phyloP scores from a whole-genome alignment of 2,797 vertebrate species.

The Pteropus rufus region DNA sequence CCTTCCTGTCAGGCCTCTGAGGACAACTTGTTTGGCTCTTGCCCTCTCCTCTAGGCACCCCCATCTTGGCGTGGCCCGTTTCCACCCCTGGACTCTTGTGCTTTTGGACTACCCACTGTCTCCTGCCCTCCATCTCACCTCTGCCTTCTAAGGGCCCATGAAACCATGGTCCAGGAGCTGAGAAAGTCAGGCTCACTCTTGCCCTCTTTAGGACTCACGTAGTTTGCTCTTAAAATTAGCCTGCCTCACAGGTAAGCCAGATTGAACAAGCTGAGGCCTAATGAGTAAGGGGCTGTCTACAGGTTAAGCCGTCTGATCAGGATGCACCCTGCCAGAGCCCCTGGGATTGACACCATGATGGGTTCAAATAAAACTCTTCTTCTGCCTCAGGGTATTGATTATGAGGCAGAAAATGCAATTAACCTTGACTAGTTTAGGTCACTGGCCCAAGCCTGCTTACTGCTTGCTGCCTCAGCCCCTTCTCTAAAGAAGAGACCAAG shows the following conservation, averaged over 20 bases:
- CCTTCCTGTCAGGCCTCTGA: background rate
- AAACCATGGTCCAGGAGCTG: background rate
- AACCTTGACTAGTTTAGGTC: constrained; percentile 42
- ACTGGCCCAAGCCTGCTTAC: background rate
- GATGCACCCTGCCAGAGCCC: background rate
- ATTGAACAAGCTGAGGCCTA: background rate
- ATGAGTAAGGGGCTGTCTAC: background rate
- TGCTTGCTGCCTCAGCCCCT: background rate
- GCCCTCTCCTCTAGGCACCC: background rate
- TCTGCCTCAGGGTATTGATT: background rate
- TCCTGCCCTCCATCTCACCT: background rate
- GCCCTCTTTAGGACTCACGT: background rate
- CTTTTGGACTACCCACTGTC: background rate
- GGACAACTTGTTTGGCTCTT: background rate
- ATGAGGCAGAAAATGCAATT: constrained; percentile 54
- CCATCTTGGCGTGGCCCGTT: background rate
- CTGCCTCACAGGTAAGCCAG: background rate
- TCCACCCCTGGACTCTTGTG: background rate
- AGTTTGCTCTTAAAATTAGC: background rate
- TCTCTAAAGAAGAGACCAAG: background rate
- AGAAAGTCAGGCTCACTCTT: background rate
- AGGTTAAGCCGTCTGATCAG: background rate
- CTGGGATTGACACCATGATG: background rate
- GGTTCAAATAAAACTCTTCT: constrained; percentile 8
- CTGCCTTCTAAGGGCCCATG: background rate